These are phyloP conservation scores for Plecotus auritus DNA, from an alignment of 2,113 vertebrate species.

Conservation along the genomic window DNA sequence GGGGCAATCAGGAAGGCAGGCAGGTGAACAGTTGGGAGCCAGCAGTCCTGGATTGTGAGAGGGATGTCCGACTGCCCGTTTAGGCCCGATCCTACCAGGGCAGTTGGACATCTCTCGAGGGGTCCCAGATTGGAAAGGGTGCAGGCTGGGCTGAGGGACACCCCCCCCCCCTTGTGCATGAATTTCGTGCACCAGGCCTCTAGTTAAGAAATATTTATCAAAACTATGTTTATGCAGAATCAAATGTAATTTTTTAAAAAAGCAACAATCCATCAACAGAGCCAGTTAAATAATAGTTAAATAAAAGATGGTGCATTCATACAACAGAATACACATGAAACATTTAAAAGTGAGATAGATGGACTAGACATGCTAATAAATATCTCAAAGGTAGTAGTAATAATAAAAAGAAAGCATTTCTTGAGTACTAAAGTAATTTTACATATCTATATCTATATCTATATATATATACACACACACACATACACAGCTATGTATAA, in stretches of 20 bases:
- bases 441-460: no score
- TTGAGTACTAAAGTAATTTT: background rate
- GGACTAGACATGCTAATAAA: background rate
- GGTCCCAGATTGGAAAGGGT: no score
- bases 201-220: background rate
- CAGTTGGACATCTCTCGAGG: no score
- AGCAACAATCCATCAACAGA: background rate
- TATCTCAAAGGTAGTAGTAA: background rate
- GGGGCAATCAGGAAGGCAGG: no score
- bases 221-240: background rate
- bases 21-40: no score
- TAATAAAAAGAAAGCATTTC: background rate
- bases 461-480: no score
- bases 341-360: background rate
- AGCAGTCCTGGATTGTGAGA: no score
- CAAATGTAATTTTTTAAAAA: background rate
- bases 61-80: no score
- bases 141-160: no score
- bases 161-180: accelerated
- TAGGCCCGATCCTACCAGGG: no score
- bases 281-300: background rate
- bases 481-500: background rate
- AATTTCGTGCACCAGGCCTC: no score
- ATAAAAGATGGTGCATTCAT: background rate
- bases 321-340: background rate